Conservation (phyloP, 2,888 invertebrate genomes). For the Cryptus viduatorius region DNA sequence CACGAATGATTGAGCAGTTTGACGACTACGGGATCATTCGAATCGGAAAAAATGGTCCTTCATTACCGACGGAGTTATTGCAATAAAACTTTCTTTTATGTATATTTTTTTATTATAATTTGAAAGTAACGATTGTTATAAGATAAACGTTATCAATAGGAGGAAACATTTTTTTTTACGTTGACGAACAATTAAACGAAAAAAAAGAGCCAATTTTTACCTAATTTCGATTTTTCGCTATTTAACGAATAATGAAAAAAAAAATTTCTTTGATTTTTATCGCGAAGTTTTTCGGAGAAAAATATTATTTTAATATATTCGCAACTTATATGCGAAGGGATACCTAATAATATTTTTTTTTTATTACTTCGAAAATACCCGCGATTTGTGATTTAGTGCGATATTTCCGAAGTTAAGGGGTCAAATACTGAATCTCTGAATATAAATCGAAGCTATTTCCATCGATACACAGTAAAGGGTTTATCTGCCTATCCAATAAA, state of each 20-base stretch:
- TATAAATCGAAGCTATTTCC: neutral
- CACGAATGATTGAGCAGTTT: conserved; percentile 30
- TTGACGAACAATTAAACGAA: too few relatives aligned
- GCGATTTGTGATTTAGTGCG: neutral
- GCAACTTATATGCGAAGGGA: too few relatives aligned
- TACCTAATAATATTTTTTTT: neutral
- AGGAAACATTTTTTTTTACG: too few relatives aligned
- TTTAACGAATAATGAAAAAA: too few relatives aligned
- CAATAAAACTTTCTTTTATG: neutral
- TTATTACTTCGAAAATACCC: too few relatives aligned
- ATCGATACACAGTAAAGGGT: neutral
- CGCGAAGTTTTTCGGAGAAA: too few relatives aligned
- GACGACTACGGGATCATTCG: conserved; percentile 41
- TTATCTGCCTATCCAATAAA: neutral
- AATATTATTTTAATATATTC: neutral
- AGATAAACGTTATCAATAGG: too few relatives aligned
- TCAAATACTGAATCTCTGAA: neutral
- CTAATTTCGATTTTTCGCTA: too few relatives aligned
- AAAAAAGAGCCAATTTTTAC: too few relatives aligned
- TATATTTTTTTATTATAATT: neutral
- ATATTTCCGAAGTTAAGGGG: neutral
- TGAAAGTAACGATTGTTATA: neutral
- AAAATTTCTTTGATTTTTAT: too few relatives aligned
- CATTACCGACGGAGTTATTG: neutral
- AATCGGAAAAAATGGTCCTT: neutral